Conservation (phyloP, 1,140 invertebrate genomes). For the Cyphomyrmex costatus region DNA sequence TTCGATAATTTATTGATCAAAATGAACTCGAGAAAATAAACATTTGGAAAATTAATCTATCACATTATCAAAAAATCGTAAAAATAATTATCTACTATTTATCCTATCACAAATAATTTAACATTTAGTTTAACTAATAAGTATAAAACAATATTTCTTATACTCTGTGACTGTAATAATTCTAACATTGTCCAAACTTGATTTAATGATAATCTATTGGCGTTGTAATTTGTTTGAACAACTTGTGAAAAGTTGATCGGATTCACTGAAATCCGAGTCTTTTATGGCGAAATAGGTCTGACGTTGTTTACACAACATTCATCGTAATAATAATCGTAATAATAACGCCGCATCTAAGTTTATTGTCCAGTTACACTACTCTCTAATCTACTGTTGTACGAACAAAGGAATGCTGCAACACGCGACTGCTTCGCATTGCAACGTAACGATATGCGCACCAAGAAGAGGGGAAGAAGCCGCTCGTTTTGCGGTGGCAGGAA, state of each 20-base stretch:
- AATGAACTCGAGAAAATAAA: not conserved
- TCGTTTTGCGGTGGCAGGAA: constrained; percentile 26
- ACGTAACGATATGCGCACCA: constrained; percentile 19
- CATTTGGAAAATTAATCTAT: not conserved
- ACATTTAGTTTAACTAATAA: not conserved
- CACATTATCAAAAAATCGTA: not conserved
- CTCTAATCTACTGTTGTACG: constrained; percentile 61
- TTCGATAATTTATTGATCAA: not conserved
- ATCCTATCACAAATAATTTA: not conserved
- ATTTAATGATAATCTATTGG: not conserved
- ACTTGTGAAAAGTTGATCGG: not conserved
- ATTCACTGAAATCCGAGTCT: not conserved
- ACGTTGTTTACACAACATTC: constrained; percentile 23
- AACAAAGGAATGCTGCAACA: constrained; percentile 52
- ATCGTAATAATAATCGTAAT: constrained; percentile 51
- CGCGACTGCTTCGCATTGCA: constrained; percentile 39
- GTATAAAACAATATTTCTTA: not conserved
- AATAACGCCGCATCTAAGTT: constrained; percentile 52
- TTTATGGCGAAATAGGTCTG: constrained; percentile 7
- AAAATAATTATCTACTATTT: not conserved
- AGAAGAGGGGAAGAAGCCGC: constrained; percentile 18
- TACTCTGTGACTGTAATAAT: not conserved
- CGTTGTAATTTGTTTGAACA: not conserved
- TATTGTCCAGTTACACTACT: constrained; percentile 47
- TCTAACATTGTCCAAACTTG: not conserved